Evolutionary conservation across 2,113 vertebrate species (phyloP).

Genomic region (Xenotilapia flavipinnis): DNA sequence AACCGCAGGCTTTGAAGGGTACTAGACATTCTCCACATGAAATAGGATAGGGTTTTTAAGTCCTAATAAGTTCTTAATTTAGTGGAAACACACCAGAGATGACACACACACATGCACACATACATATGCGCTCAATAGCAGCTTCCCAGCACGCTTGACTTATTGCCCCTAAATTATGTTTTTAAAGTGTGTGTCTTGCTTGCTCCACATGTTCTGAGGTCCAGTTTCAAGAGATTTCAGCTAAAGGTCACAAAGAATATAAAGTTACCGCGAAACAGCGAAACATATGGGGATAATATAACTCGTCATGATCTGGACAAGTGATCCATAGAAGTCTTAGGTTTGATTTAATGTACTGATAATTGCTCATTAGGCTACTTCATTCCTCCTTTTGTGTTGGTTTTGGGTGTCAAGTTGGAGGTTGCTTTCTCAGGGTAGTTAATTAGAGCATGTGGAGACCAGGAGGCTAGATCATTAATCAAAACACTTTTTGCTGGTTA

Average conservation of each 20-base stretch:
- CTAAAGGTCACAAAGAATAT: neutral
- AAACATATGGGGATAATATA: neutral
- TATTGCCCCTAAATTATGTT: slow-evolving; percentile 19
- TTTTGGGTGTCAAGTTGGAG: neutral
- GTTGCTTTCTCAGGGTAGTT: neutral
- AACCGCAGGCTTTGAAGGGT: slow-evolving; percentile 51
- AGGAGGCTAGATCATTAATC: slow-evolving; percentile 22
- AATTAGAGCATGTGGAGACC: slow-evolving; percentile 10
- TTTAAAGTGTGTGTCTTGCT: neutral
- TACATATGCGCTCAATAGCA: neutral
- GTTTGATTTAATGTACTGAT: neutral
- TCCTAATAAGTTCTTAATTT: slow-evolving; percentile 63
- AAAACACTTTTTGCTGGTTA: slow-evolving; percentile 6
- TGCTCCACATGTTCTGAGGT: neutral
- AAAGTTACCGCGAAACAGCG: neutral
- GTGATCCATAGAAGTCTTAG: neutral
- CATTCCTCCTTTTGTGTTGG: neutral
- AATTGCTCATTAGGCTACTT: neutral
- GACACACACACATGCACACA: neutral
- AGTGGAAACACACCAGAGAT: slow-evolving; percentile 33
- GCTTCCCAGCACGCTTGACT: slow-evolving; percentile 16
- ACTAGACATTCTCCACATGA: slow-evolving; percentile 44
- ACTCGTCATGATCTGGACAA: neutral
- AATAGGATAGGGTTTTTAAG: slow-evolving; percentile 51
- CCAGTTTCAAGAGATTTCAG: neutral